Evolutionary conservation across 2,797 vertebrate species (phyloP), one percentile per base, ranked within the genome.

Genomic region (Lates japonicus): DNA sequence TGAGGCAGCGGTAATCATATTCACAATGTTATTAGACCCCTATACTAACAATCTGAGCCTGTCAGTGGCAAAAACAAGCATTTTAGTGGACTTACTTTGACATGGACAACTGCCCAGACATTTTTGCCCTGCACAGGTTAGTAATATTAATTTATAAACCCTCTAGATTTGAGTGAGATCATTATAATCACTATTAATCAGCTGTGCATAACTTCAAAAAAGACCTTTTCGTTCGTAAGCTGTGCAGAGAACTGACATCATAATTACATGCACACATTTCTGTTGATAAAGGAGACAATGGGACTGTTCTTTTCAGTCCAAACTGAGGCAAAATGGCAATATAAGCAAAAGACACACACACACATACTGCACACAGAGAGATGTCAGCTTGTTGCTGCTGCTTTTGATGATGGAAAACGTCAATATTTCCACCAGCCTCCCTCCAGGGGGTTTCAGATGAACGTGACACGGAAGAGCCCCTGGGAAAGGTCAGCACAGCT

Each of bases 401-500:
- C 65, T 76, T 74, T 72, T 75, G 60, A 85, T 74, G 81, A 68
- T 69, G 58, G 64, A 44, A 42, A 17, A 55, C 8, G 35, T 84
- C 76, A 70, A 61, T 75, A 72, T 76, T 77, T 70, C 35, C 57
- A 57, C 12, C n/a, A 39, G 31, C 22, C n/a, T 74, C 71, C 22
- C 78, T 67, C 48, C 42, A 22, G 69, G 70, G 70, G 68, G 65
- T 72, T 78, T 86, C 66, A 78, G 75, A 82, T 79, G 85, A 86
- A 74, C 8, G 39, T 74, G 83, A 70, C 84, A 74, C n/a, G 44
- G 57, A 20, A 39, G 49, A 71, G 54, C 51, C 79, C 29, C 16
- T 25, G 71, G 65, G 72, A 84, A 87, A 89, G 85, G 84, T 87
- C 85, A 88, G 25, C 33, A 0, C 42, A 41, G 82, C 70, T 78